These are phyloP conservation scores for Embiotoca jacksoni DNA, from an alignment of 2,113 vertebrate species.

Conservation along the genomic window DNA sequence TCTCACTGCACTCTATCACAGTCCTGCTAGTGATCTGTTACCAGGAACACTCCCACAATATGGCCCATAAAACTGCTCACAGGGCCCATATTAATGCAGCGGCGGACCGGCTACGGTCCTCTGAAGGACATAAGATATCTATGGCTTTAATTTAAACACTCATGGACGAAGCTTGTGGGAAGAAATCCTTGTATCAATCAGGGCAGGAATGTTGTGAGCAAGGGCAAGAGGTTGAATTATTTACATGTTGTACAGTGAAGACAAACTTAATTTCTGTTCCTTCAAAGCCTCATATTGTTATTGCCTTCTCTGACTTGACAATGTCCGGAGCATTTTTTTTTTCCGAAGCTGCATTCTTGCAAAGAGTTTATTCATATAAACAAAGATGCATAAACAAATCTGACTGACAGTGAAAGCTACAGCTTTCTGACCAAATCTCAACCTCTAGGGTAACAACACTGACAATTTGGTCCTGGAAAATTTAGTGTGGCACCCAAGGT, in stretches of 20 bases:
- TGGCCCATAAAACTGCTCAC: conserved; percentile 77
- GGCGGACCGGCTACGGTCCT: conserved; percentile 40
- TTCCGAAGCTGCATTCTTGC: neutral
- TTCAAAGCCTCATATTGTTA: neutral
- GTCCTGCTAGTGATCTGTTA: conserved; percentile 71
- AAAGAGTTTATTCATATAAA: neutral
- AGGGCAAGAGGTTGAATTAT: conserved; percentile 44
- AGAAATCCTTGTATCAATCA: conserved; percentile 60
- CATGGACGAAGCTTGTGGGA: conserved; percentile 46
- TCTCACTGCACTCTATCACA: conserved; percentile 74
- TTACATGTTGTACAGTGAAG: conserved; percentile 23
- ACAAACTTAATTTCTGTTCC: conserved; percentile 21
- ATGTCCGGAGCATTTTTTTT: neutral
- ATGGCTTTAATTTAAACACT: conserved; percentile 74
- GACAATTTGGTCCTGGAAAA: conserved; percentile 12
- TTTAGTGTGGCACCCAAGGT: neutral
- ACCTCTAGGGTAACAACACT: conserved; percentile 7
- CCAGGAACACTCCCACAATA: conserved; percentile 74
- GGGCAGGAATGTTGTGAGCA: conserved; percentile 9
- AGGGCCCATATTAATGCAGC: conserved; percentile 69
- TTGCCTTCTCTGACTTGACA: neutral
- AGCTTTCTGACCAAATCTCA: neutral
- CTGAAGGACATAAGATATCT: conserved; percentile 75
- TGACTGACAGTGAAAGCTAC: neutral
- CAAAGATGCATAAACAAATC: neutral